Evolutionary conservation across 2,797 vertebrate species (phyloP).

Genomic region (Gambelia wislizenii): DNA sequence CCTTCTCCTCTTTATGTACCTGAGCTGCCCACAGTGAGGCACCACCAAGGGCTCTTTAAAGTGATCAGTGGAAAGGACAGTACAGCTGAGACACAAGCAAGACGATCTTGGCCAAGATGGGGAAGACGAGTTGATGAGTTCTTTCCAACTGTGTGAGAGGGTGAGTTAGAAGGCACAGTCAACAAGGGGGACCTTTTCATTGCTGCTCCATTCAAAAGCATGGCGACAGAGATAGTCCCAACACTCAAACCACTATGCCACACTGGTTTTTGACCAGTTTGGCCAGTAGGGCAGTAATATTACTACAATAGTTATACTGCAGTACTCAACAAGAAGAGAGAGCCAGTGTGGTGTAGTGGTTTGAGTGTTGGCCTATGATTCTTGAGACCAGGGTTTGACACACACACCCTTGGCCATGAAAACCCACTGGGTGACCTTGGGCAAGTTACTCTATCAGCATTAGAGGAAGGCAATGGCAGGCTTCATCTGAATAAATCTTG

Average conservation of each 20-base stretch:
- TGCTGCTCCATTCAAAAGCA: not conserved
- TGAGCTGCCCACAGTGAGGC: not conserved
- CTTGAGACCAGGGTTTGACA: too few species aligned
- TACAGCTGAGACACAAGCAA: not conserved
- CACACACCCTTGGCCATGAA: too few species aligned
- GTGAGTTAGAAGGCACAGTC: not conserved
- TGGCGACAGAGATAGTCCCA: too few species aligned
- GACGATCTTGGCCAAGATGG: not conserved
- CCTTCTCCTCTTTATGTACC: not conserved
- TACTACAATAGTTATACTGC: not conserved
- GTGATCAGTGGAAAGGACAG: not conserved
- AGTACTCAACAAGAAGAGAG: not conserved
- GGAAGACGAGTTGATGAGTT: not conserved
- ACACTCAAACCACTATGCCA: too few species aligned
- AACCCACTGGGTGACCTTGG: too few species aligned
- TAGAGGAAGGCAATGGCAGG: too few species aligned
- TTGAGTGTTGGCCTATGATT: too few species aligned
- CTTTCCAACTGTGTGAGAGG: not conserved
- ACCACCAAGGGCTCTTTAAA: not conserved
- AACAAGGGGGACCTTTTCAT: not conserved
- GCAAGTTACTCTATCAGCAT: too few species aligned
- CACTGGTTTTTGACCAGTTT: too few species aligned
- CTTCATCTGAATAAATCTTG: too few species aligned
- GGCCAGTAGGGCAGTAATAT: not conserved
- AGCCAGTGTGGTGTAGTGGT: too few species aligned